Evolutionary conservation across 2,113 vertebrate genomes (phyloP).

Genomic region (Archocentrus centrarchus): DNA sequence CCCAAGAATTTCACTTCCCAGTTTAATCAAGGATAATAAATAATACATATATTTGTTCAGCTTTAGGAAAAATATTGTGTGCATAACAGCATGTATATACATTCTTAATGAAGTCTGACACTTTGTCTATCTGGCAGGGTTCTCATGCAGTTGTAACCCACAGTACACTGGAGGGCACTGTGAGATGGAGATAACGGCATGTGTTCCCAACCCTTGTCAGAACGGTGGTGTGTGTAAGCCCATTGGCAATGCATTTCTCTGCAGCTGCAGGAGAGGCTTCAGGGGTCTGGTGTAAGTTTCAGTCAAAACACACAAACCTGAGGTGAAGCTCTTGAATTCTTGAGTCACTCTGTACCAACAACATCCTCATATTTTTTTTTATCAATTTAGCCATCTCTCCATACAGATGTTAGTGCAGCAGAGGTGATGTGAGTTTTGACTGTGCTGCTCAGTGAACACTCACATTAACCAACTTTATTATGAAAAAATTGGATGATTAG

Average conservation of each 20-base stretch:
- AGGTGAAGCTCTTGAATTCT: neutral
- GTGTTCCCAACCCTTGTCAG: conserved; percentile 93
- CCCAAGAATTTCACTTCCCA: neutral
- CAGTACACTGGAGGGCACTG: conserved; percentile 93
- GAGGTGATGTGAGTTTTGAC: neutral
- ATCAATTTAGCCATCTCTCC: neutral
- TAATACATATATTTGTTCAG: neutral
- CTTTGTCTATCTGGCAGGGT: conserved; percentile 80
- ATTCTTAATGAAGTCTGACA: conserved; percentile 3
- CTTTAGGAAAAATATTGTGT: neutral
- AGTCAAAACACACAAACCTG: neutral
- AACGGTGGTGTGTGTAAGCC: conserved; percentile 91
- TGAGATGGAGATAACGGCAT: conserved; percentile 93
- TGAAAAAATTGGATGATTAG: neutral
- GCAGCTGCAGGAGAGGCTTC: conserved; percentile 92
- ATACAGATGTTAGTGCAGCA: neutral
- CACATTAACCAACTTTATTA: neutral
- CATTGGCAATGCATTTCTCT: conserved; percentile 92
- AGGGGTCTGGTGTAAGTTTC: conserved; percentile 90
- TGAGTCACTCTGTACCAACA: neutral
- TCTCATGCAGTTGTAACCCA: conserved; percentile 90
- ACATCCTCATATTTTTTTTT: neutral
- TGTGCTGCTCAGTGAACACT: neutral
- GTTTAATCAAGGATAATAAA: neutral
- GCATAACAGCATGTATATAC: neutral